Base-by-base conservation (phyloP, 2,888 invertebrate genomes). In the Seladonia tumulorum region DNA sequence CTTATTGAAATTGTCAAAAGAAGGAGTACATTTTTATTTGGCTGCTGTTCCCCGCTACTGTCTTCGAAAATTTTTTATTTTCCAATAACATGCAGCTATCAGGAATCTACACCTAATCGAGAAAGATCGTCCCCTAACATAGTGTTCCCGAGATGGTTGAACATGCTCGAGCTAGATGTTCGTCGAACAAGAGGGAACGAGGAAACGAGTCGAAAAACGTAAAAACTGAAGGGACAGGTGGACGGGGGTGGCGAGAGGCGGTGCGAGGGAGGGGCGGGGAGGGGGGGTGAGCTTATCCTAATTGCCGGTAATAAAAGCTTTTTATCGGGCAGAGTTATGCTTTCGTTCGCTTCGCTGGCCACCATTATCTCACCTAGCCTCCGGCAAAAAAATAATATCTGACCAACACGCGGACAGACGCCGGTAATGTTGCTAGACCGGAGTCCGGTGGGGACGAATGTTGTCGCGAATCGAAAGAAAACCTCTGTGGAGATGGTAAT, bases 281-380 rank as follows among this genome's bases (percentile, higher is more conserved):
- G 42, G 63, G 73, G 68, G 81, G 66, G 80, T 74, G 77, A 89
- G 93, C 93, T 94, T 94, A 94, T 94, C 94, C 94, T 94, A 94
- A 94, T 94, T 94, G 94, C 93, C 89, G 90, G 93, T 90, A 94
- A 93, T 94, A 94, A 94, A 94, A 92, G 93, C 91, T 93, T 93
- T 94, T 94, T 94, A 94, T 94, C 92, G 90, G 91, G 7, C 84
- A 87, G 88, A 90, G 90, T 89, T 91, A 92, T 90, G 87, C 88
- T 89, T 89, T 88, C 90, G 90, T 90, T 88, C 90, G 89, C 86
- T 90, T 92, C 83, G 86, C 86, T 83, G 76, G 79, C 85, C 86
- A 75, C 87, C 86, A 90, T 88, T 91, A 91, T 91, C 91, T 89
- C 82, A 76, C 71, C 80, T 87, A 77, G 91, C 91, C 91, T 49